Base-by-base conservation (phyloP, 2,888 invertebrate species). In the Netelia inedita region DNA sequence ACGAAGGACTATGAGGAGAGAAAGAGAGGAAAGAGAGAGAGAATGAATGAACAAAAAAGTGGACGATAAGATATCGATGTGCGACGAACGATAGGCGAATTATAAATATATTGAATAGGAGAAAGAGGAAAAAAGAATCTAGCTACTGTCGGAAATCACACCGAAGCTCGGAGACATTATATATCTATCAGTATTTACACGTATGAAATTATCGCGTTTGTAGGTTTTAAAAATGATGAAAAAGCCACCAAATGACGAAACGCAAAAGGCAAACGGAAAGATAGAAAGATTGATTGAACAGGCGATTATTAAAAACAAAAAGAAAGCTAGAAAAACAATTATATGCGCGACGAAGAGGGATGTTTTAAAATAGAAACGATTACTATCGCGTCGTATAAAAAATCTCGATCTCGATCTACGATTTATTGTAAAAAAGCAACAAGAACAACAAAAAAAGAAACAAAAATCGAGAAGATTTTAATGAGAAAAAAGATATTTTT, bases 171-270 rank as follows among this genome's bases (percentile, higher is more conserved):
- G 86, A 89, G 86, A 88, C 88, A 89, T 89, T 53, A 87, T 89
- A 89, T 90, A 91, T 92, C 89, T 90, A 92, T 91, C 92, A 92
- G 91, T 93, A 93, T 93, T 93, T 91, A 91, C 89, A 87, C 87
- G 69, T 87, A 82, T 83, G 81, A 80, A 74, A 85, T 72, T 83
- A 85, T 72, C 74, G 78, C 65, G 79, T 83, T 85, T 83, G 85
- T 86, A 86, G 80, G 63, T 80, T 85, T 83, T 82, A 72, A 73
- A 74, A 79, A 55, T 19, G 55, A 65, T 41, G 65, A 78, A 53
- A 57, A 59, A 65, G 46, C 23, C 11, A 71, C 61, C n/a, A 78
- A 69, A 63, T 10, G 59, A 16, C 57, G 63, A 35, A 46, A 71
- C 16, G 16, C 72, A 72, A 61, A 66, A 66, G 43, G 76, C 16